Base-by-base conservation (phyloP, 2,888 invertebrate genomes). In the Leptopilina drosophilae region DNA sequence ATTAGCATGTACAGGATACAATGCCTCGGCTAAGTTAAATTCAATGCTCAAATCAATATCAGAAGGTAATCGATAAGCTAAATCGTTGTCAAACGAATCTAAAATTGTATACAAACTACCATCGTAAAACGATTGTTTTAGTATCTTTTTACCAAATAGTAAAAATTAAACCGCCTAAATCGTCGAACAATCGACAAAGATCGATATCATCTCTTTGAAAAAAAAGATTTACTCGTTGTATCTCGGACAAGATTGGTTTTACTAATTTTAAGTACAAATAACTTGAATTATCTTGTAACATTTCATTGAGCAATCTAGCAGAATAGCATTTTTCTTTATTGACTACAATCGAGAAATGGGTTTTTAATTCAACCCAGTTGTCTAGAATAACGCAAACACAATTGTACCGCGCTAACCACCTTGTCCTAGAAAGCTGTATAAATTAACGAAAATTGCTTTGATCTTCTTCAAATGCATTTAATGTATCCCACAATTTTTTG, bases 291-390 rank as follows among this genome's bases (percentile, higher is more conserved):
- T 84, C 83, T 26, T 81, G 42, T 2, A 83, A 59, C 77, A 83
- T 84, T 33, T 78, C 76, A 7, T 78, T 69, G 15, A 84, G 26
- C 1, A 67, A 4, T 40, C 79, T 67, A 20, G 79, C 80, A 0
- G 77, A 80, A 64, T 84, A 84, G 49, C 83, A 84, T 69, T 77
- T 77, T 76, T 84, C 26, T 80, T 59, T 80, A 6, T 8, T 81
- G 26, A 79, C n/a, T 14, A 67, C 49, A 0, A 82, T 65, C 33
- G 33, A 26, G 75, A 85, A 82, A 80, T 81, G 80, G 2, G 76
- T 65, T 78, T 81, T 77, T 20, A 85, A 40, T 79, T 82, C 81
- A 8, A 64, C 15, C 77, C 77, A 84, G 1, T 86, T 81, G 26
- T 84, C 82, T 15, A 84, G 26, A 26, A 26, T 26, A 26, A 26